phyloP scores from a whole-genome alignment of 2,113 vertebrate species.

The Myotis davidii region DNA sequence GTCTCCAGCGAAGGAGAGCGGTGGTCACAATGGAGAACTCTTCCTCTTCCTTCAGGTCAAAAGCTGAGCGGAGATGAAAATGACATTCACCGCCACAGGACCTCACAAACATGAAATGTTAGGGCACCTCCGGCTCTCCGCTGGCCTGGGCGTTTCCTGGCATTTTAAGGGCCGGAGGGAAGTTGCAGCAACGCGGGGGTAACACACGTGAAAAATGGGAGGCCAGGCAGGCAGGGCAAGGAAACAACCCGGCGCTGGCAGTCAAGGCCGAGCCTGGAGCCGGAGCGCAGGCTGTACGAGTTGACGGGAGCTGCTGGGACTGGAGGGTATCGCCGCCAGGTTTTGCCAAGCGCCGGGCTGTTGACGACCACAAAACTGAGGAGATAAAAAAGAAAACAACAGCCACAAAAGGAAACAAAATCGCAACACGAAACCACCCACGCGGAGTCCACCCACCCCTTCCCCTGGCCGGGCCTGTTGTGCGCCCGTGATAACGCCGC shows the following conservation, averaged over 20 bases:
- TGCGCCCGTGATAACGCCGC: background rate
- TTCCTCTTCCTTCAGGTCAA: slow-evolving; percentile 63
- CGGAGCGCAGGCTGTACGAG: slow-evolving; percentile 67
- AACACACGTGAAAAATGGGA: slow-evolving; percentile 62
- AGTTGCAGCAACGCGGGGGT: slow-evolving; percentile 51
- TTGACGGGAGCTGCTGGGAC: slow-evolving; percentile 72
- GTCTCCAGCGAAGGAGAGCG: slow-evolving; percentile 43
- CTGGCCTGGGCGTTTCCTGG: slow-evolving; percentile 56
- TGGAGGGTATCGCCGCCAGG: slow-evolving; percentile 66
- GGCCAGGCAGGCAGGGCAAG: slow-evolving; percentile 64
- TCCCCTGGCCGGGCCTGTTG: slow-evolving; percentile 25
- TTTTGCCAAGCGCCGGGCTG: slow-evolving; percentile 72
- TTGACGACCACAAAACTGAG: slow-evolving; percentile 64
- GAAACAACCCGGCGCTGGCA: slow-evolving; percentile 63
- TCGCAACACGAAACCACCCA: slow-evolving; percentile 74
- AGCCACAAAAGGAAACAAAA: slow-evolving; percentile 44
- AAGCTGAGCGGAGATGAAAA: slow-evolving; percentile 53
- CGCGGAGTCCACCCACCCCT: slow-evolving; percentile 36
- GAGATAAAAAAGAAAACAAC: slow-evolving; percentile 56
- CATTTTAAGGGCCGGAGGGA: slow-evolving; percentile 64
- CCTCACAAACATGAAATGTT: slow-evolving; percentile 39
- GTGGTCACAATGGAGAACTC: slow-evolving; percentile 41
- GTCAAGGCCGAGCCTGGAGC: slow-evolving; percentile 48
- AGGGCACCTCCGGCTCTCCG: background rate
- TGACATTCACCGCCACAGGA: slow-evolving; percentile 13